Evolutionary conservation across 2,797 vertebrate genomes (phyloP).

Genomic region (Florisuga fusca): DNA sequence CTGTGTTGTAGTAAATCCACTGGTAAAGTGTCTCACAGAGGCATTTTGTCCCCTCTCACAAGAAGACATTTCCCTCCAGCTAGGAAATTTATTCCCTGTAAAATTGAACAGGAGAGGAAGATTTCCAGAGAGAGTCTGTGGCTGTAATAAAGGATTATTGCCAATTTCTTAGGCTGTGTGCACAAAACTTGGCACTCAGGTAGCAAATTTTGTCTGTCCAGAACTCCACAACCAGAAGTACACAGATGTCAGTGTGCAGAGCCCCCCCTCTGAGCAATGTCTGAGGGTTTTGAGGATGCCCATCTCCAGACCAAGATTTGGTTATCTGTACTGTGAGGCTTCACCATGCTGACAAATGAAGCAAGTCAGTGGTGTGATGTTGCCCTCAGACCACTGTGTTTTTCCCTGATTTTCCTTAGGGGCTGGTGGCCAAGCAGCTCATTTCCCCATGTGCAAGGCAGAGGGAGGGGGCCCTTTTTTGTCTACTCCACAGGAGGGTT

Average conservation of each 20-base stretch:
- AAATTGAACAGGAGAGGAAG: constrained; percentile 47
- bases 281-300: neutral
- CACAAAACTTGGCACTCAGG: neutral
- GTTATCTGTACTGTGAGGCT: neutral
- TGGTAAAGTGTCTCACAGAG: neutral
- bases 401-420: neutral
- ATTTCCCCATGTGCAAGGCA: neutral
- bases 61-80: constrained; percentile 15
- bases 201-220: neutral
- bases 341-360: accelerated
- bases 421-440: neutral
- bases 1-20: neutral
- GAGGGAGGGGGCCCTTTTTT: neutral
- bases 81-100: constrained; percentile 48
- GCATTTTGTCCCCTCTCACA: neutral
- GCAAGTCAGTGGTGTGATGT: neutral
- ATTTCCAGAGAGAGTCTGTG: neutral
- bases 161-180: neutral
- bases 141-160: constrained; percentile 31
- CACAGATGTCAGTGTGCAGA: neutral
- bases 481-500: neutral
- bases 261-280: neutral
- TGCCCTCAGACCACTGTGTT: neutral
- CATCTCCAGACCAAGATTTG: neutral
- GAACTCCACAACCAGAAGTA: neutral